Evolutionary conservation across 1,140 invertebrate genomes (phyloP).

Genomic region (Diprion similis): DNA sequence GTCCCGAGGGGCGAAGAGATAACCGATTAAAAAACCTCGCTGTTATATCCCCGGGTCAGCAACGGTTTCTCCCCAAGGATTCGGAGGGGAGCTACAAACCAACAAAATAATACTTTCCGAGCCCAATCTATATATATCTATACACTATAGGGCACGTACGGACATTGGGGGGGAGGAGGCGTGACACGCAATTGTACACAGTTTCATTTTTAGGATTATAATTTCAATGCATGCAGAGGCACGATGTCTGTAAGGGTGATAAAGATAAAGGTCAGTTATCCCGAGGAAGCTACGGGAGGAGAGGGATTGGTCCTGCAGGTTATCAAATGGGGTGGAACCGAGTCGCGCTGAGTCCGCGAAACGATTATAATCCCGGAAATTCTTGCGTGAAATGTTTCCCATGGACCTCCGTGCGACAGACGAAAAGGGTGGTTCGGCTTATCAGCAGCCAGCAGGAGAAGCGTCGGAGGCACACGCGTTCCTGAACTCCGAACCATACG

Average conservation of each 20-base stretch:
- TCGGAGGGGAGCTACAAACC: neutral
- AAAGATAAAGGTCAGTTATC: neutral
- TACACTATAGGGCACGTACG: no score
- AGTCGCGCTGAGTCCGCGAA: conserved; percentile 4
- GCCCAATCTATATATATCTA: neutral
- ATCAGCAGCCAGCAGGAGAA: neutral
- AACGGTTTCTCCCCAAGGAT: neutral
- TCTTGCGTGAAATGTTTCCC: neutral
- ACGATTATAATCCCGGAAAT: conserved; percentile 3
- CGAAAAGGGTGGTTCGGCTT: neutral
- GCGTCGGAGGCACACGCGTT: neutral
- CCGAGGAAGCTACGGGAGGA: neutral
- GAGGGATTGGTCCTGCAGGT: neutral
- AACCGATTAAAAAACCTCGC: conserved; percentile 1
- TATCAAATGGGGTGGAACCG: neutral
- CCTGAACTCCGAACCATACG: neutral
- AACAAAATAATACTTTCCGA: neutral
- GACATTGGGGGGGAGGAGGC: no score
- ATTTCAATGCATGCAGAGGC: no score
- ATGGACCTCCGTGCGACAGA: neutral
- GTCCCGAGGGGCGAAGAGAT: neutral
- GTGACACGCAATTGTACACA: no score
- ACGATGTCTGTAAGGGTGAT: neutral
- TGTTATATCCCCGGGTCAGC: neutral
- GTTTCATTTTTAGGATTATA: no score